These are phyloP conservation scores for Cephalopholis sonnerati DNA, from an alignment of 2,113 vertebrate genomes.

Conservation along the genomic window DNA sequence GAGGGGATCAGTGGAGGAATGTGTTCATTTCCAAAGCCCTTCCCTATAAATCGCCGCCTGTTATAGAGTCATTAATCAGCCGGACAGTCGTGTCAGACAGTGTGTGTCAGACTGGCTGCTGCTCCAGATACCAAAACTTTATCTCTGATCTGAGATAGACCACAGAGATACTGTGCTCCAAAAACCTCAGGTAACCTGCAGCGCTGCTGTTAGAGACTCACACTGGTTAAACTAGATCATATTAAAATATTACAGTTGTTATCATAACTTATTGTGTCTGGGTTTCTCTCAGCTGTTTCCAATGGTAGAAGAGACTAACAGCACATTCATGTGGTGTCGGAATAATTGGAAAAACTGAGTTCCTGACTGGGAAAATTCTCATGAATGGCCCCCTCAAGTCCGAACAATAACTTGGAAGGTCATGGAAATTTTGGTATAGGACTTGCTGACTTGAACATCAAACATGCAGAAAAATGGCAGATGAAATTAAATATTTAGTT, in stretches of 20 bases:
- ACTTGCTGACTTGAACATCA: too few relatives aligned
- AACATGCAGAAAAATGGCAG: too few relatives aligned
- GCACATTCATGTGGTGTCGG: too few relatives aligned
- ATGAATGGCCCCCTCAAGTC: too few relatives aligned
- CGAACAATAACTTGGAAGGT: too few relatives aligned
- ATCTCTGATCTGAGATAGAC: constrained; percentile 16
- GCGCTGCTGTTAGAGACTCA: neutral
- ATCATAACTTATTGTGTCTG: neutral
- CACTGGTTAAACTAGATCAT: neutral
- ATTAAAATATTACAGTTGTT: neutral
- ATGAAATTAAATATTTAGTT: too few relatives aligned
- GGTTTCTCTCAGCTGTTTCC: neutral
- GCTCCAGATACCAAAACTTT: constrained; percentile 60
- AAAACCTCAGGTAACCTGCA: constrained; percentile 16
- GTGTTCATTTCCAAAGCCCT: constrained; percentile 41
- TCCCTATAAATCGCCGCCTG: constrained; percentile 35
- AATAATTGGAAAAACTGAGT: too few relatives aligned
- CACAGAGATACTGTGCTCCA: constrained; percentile 25
- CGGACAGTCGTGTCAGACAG: constrained; percentile 51
- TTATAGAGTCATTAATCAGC: constrained; percentile 62
- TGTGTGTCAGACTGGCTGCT: constrained; percentile 50
- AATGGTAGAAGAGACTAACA: too few relatives aligned
- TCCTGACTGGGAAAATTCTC: too few relatives aligned
- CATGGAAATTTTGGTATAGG: too few relatives aligned
- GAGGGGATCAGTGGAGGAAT: constrained; percentile 17